phyloP scores from a whole-genome alignment of 2,797 vertebrate genomes.

The Oceanodroma leucorhoa region DNA sequence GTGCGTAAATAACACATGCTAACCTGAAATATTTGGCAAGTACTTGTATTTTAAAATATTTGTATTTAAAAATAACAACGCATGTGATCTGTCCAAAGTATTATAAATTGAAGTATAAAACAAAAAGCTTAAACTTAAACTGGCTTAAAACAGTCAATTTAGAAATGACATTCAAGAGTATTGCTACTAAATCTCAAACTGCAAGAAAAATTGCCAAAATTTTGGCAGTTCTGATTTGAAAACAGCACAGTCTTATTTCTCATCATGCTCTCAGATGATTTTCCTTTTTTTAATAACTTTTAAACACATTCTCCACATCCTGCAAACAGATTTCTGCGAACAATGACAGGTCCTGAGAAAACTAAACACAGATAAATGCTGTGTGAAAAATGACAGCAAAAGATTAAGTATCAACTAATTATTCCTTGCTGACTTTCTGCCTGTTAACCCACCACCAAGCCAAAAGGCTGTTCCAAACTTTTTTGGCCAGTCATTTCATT shows the following conservation, averaged over 20 bases:
- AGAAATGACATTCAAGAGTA: not conserved
- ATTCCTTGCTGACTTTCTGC: constrained; percentile 3
- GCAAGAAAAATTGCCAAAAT: not conserved
- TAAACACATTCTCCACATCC: not conserved
- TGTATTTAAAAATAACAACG: not conserved
- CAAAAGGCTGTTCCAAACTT: constrained; percentile 29
- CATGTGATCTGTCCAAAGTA: not conserved
- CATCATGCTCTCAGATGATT: no score
- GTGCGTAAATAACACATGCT: not conserved
- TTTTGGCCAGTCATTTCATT: not conserved
- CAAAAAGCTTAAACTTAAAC: not conserved
- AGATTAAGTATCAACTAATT: constrained; percentile 17
- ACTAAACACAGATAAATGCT: not conserved
- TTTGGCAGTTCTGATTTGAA: not conserved
- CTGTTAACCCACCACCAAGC: not conserved
- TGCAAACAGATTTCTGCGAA: not conserved
- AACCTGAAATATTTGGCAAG: not conserved
- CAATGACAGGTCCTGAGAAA: not conserved
- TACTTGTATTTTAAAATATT: not conserved
- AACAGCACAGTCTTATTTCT: not conserved
- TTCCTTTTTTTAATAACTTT: no score
- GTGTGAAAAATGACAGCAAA: not conserved
- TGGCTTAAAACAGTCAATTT: not conserved
- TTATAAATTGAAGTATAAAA: not conserved
- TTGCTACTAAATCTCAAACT: not conserved